These are phyloP conservation scores for Trichonephila clavata DNA, from an alignment of 1,140 invertebrate species.

Conservation along the genomic window DNA sequence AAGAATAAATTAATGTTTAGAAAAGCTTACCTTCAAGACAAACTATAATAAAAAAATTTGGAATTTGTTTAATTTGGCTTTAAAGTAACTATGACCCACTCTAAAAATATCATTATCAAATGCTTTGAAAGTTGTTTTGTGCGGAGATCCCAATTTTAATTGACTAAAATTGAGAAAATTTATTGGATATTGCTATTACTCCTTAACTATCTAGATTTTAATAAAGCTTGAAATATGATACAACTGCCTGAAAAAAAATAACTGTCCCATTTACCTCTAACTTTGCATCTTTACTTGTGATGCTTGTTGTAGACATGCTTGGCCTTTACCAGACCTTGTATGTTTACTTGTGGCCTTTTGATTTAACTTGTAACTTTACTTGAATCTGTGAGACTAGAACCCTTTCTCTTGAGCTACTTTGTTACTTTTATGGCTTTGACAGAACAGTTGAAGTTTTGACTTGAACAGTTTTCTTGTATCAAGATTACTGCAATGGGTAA, in stretches of 20 bases:
- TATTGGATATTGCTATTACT: too few relatives aligned
- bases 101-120: too few relatives aligned
- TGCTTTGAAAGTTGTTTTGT: too few relatives aligned
- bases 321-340: slow-evolving; percentile 29
- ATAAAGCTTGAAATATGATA: not conserved
- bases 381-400: slow-evolving; percentile 14
- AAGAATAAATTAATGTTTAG: too few relatives aligned
- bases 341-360: slow-evolving; percentile 48
- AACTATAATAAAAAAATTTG: too few relatives aligned
- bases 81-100: too few relatives aligned
- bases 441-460: not conserved
- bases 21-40: too few relatives aligned
- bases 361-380: slow-evolving; percentile 48
- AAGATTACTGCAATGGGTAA: slow-evolving; percentile 55
- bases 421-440: slow-evolving; percentile 30
- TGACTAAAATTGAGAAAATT: too few relatives aligned
- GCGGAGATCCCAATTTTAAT: too few relatives aligned
- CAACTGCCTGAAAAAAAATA: slow-evolving; percentile 15
- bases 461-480: slow-evolving; percentile 13
- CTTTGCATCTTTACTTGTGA: not conserved
- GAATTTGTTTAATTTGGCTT: too few relatives aligned
- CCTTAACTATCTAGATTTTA: not conserved
- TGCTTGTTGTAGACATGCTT: not conserved
- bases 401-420: not conserved
- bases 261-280: slow-evolving; percentile 44